Evolutionary conservation across 2,888 invertebrate genomes (phyloP), one percentile per base, ranked within the genome.

Genomic region (Acronicta alni): DNA sequence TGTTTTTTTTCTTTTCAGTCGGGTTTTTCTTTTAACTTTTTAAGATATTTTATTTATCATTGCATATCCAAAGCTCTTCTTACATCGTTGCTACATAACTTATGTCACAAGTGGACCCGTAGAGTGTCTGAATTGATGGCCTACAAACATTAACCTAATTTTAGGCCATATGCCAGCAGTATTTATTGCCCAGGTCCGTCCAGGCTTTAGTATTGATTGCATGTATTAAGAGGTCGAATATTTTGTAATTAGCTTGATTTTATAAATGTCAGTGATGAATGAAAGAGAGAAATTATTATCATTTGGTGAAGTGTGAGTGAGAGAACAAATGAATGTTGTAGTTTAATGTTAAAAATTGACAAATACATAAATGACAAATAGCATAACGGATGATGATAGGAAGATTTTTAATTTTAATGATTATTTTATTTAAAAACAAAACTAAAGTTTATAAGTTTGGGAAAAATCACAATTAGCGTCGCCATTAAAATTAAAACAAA

Each of bases 111-210:
- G 85, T 85, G 81, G 75, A 77, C 79, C 74, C 64, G 72, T 68
- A 67, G 72, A 80, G 81, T 77, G 75, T 83, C 76, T 75, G 82
- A 87, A 86, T 87, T 85, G 85, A 86, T 88, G 78, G 81, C 64
- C 75, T 75, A 81, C 83, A 83, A 84, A 87, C 89, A 90, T 90
- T 89, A 90, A 87, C 88, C 89, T 88, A 89, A 91, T 91, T 90
- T 87, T 74, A 79, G 77, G 67, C 69, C 53, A 60, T 20, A 26
- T 48, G 52, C 49, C 52, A 70, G 72, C 68, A n/a, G n/a, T 71
- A 71, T 76, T 80, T 79, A 80, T 83, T 80, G 77, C 77, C 73
- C 46, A 46, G 44, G 55, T 41, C 12, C 35, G 35, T 45, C 52
- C 48, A 41, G 35, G 57, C 51, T 15, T 17, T 32, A 20, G 16